These are phyloP conservation scores for Sebastes umbrosus DNA, from an alignment of 2,797 vertebrate genomes.

Conservation along the genomic window DNA sequence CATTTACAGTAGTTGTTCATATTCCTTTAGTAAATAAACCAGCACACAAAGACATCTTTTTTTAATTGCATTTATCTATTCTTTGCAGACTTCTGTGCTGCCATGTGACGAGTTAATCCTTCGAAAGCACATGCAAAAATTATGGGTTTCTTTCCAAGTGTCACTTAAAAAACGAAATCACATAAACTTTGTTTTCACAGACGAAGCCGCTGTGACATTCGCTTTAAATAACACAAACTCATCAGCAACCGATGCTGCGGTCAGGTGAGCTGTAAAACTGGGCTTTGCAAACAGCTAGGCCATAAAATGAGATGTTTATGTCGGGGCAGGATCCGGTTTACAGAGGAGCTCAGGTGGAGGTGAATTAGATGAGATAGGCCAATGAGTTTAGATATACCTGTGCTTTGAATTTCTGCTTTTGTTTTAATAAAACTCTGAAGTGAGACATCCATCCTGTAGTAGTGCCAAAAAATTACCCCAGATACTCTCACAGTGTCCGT, in stretches of 20 bases:
- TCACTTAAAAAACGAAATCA: neutral
- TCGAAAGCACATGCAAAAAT: neutral
- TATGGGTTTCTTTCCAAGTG: neutral
- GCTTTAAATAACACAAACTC: neutral
- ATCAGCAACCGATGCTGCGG: neutral
- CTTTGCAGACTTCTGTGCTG: neutral
- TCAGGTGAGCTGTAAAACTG: constrained; percentile 51
- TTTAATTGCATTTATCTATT: neutral
- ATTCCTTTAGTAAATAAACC: neutral
- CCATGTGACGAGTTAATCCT: neutral
- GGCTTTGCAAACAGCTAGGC: constrained; percentile 58
- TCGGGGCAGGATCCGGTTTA: constrained; percentile 14
- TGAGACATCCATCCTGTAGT: neutral
- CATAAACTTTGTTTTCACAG: constrained; percentile 29
- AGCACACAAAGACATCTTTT: neutral
- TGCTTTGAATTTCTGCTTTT: neutral
- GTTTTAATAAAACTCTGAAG: neutral
- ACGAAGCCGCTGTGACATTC: neutral
- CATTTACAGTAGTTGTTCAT: neutral
- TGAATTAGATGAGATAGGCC: neutral
- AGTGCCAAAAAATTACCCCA: neutral
- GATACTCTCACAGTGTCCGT: neutral
- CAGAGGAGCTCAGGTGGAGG: neutral
- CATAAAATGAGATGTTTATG: constrained; percentile 74
- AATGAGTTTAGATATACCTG: neutral